A percentile compares a stretch with the other conserved stretches of the same genome.
phyloP scores from a whole-genome alignment of 2,113 vertebrate species.

The Alethe diademata region DNA sequence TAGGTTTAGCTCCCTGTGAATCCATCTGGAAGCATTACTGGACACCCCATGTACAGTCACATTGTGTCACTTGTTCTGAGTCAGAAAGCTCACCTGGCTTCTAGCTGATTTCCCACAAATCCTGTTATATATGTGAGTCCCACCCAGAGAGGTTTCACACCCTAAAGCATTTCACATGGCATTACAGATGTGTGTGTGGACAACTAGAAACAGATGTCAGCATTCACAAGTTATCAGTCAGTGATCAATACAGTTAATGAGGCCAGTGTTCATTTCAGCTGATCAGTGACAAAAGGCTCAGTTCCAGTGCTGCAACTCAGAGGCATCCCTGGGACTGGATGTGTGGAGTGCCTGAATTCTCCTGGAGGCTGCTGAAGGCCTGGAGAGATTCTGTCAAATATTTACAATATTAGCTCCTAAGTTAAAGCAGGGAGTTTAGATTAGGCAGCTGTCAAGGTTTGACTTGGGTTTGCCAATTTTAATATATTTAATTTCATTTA shows the following conservation, averaged over 20 bases:
- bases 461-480: too few species aligned
- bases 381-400: neutral
- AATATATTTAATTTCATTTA: too few species aligned
- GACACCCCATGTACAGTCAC: neutral
- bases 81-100: neutral
- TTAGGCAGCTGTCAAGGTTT: neutral
- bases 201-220: neutral
- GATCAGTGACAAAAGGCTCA: neutral
- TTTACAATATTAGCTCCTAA: neutral
- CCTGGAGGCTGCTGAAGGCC: neutral
- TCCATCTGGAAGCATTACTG: neutral
- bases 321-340: neutral
- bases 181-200: neutral
- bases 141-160: neutral
- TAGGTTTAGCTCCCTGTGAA: neutral
- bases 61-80: neutral
- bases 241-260: neutral
- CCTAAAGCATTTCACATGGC: neutral
- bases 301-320: neutral
- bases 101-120: neutral
- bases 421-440: neutral
- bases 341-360: neutral
- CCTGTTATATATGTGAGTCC: neutral
- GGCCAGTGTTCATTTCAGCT: neutral
- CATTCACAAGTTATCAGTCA: neutral